Conservation (phyloP, 2,888 invertebrate species). For the Drosophila mercatorum region DNA sequence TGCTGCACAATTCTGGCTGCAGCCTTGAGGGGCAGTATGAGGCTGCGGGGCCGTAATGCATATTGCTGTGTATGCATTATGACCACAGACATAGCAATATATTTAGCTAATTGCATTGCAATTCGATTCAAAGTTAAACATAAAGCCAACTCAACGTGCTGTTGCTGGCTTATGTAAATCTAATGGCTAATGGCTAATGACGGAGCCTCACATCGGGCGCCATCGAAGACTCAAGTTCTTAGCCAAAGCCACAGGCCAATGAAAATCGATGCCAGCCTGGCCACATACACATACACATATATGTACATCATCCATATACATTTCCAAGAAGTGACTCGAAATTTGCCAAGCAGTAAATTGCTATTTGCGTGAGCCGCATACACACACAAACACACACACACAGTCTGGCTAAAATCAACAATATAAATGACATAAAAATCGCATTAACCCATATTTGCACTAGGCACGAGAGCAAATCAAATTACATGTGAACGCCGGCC, state of each 20-base stretch:
- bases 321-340: slow-evolving; percentile 28
- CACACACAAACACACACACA: neutral
- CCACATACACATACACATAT: neutral
- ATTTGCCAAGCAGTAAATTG: slow-evolving; percentile 46
- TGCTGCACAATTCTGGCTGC: neutral
- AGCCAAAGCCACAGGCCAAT: slow-evolving; percentile 10
- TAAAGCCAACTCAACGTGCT: slow-evolving; percentile 14
- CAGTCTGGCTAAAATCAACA: slow-evolving; percentile 44
- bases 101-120: neutral
- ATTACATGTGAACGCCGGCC: slow-evolving; percentile 51
- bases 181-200: slow-evolving; percentile 1
- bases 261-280: slow-evolving; percentile 18
- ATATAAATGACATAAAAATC: slow-evolving; percentile 79
- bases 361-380: slow-evolving; percentile 38
- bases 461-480: slow-evolving; percentile 70
- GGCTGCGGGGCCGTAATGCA: neutral
- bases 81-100: neutral
- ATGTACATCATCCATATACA: neutral
- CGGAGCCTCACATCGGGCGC: slow-evolving; percentile 3
- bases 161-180: neutral
- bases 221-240: slow-evolving; percentile 5
- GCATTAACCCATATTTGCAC: slow-evolving; percentile 79
- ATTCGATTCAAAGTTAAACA: no score
- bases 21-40: neutral
- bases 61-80: slow-evolving; percentile 7